These are phyloP conservation scores for Dasyurus viverrinus DNA, from an alignment of 2,113 vertebrate species.

Conservation along the genomic window DNA sequence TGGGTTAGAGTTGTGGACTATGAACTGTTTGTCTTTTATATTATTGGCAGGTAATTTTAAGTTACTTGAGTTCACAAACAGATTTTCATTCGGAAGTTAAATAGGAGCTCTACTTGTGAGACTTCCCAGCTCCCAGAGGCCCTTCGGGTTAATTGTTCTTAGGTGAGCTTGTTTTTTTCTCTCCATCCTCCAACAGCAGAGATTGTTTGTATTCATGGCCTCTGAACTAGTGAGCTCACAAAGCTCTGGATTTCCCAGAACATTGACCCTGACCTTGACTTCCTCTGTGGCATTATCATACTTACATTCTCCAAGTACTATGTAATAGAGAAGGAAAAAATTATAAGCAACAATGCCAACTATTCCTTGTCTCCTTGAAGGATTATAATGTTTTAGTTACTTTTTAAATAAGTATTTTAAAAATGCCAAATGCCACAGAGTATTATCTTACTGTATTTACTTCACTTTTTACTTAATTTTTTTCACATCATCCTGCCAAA, in stretches of 20 bases:
- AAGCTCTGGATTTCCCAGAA: neutral
- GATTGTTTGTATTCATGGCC: neutral
- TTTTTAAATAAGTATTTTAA: neutral
- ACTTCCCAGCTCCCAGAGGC: neutral
- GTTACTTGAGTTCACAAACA: neutral
- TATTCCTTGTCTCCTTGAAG: neutral
- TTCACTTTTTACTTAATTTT: neutral
- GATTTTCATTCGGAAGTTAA: neutral
- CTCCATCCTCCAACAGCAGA: neutral
- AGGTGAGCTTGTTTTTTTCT: conserved; percentile 4
- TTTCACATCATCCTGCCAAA: neutral
- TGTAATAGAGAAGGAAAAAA: conserved; percentile 14
- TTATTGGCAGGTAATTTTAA: neutral
- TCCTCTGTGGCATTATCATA: neutral
- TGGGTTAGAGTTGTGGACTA: conserved; percentile 4
- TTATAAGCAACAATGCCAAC: neutral
- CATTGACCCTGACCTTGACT: neutral
- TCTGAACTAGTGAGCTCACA: neutral
- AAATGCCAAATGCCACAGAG: neutral
- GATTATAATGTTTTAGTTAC: conserved; percentile 16
- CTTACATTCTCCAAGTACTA: neutral
- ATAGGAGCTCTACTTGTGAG: neutral
- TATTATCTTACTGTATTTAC: neutral
- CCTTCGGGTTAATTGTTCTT: neutral
- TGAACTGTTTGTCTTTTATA: neutral